Evolutionary conservation across 2,888 invertebrate species (phyloP).

Genomic region (Sceliomorpha sp.): DNA sequence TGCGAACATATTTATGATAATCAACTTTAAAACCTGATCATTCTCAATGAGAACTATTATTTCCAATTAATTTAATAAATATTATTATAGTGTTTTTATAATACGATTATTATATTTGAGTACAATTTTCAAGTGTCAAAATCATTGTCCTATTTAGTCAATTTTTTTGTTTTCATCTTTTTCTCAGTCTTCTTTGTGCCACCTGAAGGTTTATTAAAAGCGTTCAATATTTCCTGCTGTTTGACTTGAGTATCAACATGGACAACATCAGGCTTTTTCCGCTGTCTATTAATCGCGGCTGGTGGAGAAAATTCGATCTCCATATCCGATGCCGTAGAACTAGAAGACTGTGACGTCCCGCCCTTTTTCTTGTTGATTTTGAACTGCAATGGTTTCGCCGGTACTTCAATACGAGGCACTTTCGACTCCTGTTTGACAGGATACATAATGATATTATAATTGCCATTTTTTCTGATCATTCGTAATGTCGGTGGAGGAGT

Average conservation of each 20-base stretch:
- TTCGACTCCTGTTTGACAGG: constrained; percentile 73
- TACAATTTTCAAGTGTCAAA: too few relatives aligned
- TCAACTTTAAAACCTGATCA: too few relatives aligned
- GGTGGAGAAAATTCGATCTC: constrained; percentile 79
- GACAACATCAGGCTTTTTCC: constrained; percentile 73
- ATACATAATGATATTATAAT: constrained; percentile 78
- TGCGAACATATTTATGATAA: too few relatives aligned
- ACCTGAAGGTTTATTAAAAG: constrained; percentile 57
- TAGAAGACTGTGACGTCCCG: constrained; percentile 66
- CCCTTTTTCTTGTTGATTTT: constrained; percentile 73
- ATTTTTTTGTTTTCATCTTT: too few relatives aligned
- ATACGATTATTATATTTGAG: too few relatives aligned
- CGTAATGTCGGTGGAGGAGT: constrained; percentile 75
- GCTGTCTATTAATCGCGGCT: constrained; percentile 70
- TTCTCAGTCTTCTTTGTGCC: constrained; percentile 51
- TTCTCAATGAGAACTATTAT: too few relatives aligned
- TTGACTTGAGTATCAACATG: constrained; percentile 75
- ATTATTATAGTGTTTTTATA: too few relatives aligned
- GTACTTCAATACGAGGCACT: constrained; percentile 63
- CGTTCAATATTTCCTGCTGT: constrained; percentile 73
- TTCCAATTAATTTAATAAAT: too few relatives aligned
- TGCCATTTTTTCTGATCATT: constrained; percentile 74
- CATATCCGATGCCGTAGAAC: constrained; percentile 77
- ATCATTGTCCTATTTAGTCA: too few relatives aligned
- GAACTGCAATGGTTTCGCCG: constrained; percentile 76